Percentiles rank a stretch among this genome's conserved stretches.
phyloP scores from a whole-genome alignment of 2,888 invertebrate species.

The Azorinus chamasolen region DNA sequence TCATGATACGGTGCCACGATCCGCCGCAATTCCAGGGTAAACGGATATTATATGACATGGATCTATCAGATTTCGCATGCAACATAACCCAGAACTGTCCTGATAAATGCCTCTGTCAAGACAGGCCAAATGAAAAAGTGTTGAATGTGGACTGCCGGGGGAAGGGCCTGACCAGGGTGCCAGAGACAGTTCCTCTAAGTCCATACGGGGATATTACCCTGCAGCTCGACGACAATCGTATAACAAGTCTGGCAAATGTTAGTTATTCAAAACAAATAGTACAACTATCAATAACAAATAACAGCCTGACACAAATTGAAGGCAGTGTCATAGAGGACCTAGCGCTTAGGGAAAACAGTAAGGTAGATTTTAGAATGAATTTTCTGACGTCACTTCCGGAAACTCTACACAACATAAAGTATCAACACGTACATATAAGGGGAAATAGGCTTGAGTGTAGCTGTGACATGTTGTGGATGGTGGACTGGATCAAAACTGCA shows the following conservation, averaged over 20 bases:
- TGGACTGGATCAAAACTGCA: conserved; percentile 61
- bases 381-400: conserved; percentile 48
- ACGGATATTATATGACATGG: conserved; percentile 39
- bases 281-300: conserved; percentile 39
- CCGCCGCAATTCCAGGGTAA: conserved; percentile 56
- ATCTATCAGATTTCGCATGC: conserved; percentile 53
- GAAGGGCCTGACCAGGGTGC: conserved; percentile 36
- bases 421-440: conserved; percentile 24
- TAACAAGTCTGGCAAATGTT: conserved; percentile 34
- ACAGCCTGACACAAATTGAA: conserved; percentile 34
- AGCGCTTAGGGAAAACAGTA: conserved; percentile 19
- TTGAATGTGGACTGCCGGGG: conserved; percentile 52
- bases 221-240: conserved; percentile 48
- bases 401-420: conserved; percentile 51
- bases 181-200: conserved; percentile 27
- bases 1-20: conserved; percentile 44
- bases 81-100: conserved; percentile 58
- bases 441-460: conserved; percentile 53
- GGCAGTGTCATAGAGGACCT: conserved; percentile 39
- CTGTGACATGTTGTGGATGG: conserved; percentile 65
- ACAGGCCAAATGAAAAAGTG: conserved; percentile 46
- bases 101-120: conserved; percentile 52
- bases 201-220: conserved; percentile 38
- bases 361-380: conserved; percentile 53
- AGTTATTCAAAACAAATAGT: conserved; percentile 33